Evolutionary conservation across 2,888 invertebrate species (phyloP), one percentile per base, ranked within the genome.

Genomic region (Cyrtodaria siliqua): DNA sequence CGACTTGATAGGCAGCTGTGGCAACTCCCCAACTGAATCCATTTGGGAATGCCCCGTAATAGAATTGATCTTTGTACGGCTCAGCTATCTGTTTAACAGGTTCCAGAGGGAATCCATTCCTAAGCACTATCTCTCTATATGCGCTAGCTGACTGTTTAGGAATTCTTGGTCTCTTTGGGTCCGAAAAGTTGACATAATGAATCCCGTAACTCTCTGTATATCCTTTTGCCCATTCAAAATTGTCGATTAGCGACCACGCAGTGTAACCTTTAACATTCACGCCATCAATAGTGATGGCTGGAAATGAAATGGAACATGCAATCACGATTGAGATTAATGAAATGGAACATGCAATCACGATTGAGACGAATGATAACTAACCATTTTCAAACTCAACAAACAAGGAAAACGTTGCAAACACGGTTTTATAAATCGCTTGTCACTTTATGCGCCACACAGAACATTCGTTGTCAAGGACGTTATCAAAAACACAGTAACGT

Each of bases 221-320:
- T 33, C 97, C 97, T 49, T 94, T 94, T 69, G 94, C 94, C 97
- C 97, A 97, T 91, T 97, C 97, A 91, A 96, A 96, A 89, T 96
- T 96, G 88, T 97, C 97, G 93, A 97, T 94, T 18, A 97, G 92
- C 84, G 96, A 96, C 97, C 97, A 97, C 64, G 95, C 95, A 0
- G 96, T 95, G 88, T 96, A 97, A 0, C 95, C 96, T 24, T 87
- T 86, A 1, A 93, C 91, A 57, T 92, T 89, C 16, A 88, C 87
- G 0, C 89, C 89, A 59, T 91, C 91, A 26, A 86, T 73, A 23
- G 71, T 66, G 12, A 87, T 76, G 2, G 87, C 87, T 88, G 62
- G 1, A 85, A 82, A 20, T 33, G 23, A 33, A n/a, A n/a, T n/a
- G n/a, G n/a, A n/a, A n/a, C n/a, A n/a, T n/a, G n/a, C n/a, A n/a